phyloP scores from a whole-genome alignment of 2,113 vertebrate species.

The Azemiops feae region DNA sequence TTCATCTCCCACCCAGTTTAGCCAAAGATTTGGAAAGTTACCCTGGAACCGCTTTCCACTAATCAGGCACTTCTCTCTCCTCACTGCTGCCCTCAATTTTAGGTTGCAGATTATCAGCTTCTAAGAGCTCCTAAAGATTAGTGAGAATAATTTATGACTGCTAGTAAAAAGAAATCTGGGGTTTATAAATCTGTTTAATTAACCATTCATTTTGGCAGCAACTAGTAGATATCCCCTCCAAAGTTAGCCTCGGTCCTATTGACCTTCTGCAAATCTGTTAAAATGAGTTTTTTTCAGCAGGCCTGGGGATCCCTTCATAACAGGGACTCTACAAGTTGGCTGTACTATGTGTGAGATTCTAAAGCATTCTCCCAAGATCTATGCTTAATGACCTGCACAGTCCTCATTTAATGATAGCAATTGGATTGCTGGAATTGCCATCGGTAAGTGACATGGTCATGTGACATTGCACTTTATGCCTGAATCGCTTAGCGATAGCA shows the following conservation, averaged over 20 bases:
- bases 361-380: neutral
- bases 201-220: neutral
- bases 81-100: neutral
- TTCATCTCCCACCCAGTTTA: neutral
- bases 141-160: neutral
- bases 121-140: neutral
- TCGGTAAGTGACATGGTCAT: neutral
- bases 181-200: constrained; percentile 18
- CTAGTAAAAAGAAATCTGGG: neutral
- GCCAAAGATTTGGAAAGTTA: neutral
- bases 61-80: neutral
- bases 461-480: neutral
- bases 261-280: neutral
- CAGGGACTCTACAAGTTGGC: neutral
- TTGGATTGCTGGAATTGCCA: neutral
- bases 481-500: neutral
- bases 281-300: neutral
- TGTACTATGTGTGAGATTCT: neutral
- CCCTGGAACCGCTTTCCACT: neutral
- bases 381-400: neutral
- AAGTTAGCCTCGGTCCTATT: neutral
- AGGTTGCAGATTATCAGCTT: neutral
- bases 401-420: neutral
- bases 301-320: neutral
- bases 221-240: neutral